Percentiles rank a stretch among this genome's conserved stretches.
phyloP scores from a whole-genome alignment of 1,140 invertebrate species.

The Eupristina koningsbergeri region DNA sequence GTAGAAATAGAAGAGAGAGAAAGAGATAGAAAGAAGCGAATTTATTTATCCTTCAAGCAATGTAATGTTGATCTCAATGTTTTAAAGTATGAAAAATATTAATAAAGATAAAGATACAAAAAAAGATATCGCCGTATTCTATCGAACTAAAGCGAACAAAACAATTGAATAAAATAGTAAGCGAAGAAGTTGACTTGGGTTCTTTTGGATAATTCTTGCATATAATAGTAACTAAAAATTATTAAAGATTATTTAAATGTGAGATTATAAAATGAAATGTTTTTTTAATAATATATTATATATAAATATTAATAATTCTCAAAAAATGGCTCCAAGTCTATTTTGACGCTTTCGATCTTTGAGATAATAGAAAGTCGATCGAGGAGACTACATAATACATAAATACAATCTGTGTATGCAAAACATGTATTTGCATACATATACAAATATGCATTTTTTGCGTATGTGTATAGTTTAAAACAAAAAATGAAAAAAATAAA shows the following conservation, averaged over 20 bases:
- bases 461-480: not conserved
- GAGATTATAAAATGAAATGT: constrained; percentile 31
- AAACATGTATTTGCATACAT: not conserved
- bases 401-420: not conserved
- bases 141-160: constrained; percentile 20
- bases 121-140: constrained; percentile 19
- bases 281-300: constrained; percentile 26
- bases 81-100: constrained; percentile 7
- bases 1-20: constrained; percentile 20
- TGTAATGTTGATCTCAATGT: constrained; percentile 47
- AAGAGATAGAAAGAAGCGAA: constrained; percentile 14
- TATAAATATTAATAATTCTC: constrained; percentile 9
- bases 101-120: not conserved
- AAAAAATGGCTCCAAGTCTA: constrained; percentile 8
- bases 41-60: constrained; percentile 35
- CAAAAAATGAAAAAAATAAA: constrained; percentile 2
- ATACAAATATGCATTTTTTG: not conserved
- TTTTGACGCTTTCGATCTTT: not conserved
- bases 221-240: constrained; percentile 12
- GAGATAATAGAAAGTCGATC: constrained; percentile 16
- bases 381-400: not conserved
- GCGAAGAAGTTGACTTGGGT: constrained; percentile 6
- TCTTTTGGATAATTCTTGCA: not conserved
- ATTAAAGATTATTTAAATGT: constrained; percentile 36
- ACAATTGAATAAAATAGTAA: constrained; percentile 13